These are phyloP conservation scores for Parnassius mnemosyne DNA, from an alignment of 2,888 invertebrate genomes.

Conservation along the genomic window DNA sequence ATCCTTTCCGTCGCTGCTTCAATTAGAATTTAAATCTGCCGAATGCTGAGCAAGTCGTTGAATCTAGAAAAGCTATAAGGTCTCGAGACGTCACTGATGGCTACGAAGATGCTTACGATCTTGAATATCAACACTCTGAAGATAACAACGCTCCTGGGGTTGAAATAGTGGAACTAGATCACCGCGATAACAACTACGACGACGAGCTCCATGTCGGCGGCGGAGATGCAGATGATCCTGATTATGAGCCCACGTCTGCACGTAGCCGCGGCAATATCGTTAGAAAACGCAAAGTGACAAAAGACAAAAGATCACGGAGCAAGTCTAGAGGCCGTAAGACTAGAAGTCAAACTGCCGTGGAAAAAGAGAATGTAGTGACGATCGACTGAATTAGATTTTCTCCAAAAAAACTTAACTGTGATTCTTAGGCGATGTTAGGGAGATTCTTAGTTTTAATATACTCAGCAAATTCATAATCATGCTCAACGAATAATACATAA, in stretches of 20 bases:
- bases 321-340: conserved; percentile 68
- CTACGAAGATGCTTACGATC: conserved; percentile 50
- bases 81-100: conserved; percentile 62
- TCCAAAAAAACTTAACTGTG: conserved; percentile 57
- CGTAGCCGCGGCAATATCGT: conserved; percentile 64
- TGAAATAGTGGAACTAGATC: conserved; percentile 64
- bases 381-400: conserved; percentile 50
- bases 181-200: conserved; percentile 35
- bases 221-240: conserved; percentile 56
- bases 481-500: background rate
- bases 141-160: conserved; percentile 52
- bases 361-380: conserved; percentile 49
- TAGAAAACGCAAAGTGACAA: conserved; percentile 61
- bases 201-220: conserved; percentile 39
- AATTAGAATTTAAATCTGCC: conserved; percentile 76
- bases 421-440: conserved; percentile 52
- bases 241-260: conserved; percentile 61
- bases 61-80: conserved; percentile 48
- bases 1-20: conserved; percentile 63
- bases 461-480: conserved; percentile 19
- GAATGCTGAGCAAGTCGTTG: conserved; percentile 54
- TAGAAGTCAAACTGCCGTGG: conserved; percentile 61
- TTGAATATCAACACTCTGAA: conserved; percentile 54
- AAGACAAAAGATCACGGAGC: conserved; percentile 60
- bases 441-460: conserved; percentile 43